Evolutionary conservation across 1,140 invertebrate species (phyloP).

Genomic region (Drosophila persimilis): DNA sequence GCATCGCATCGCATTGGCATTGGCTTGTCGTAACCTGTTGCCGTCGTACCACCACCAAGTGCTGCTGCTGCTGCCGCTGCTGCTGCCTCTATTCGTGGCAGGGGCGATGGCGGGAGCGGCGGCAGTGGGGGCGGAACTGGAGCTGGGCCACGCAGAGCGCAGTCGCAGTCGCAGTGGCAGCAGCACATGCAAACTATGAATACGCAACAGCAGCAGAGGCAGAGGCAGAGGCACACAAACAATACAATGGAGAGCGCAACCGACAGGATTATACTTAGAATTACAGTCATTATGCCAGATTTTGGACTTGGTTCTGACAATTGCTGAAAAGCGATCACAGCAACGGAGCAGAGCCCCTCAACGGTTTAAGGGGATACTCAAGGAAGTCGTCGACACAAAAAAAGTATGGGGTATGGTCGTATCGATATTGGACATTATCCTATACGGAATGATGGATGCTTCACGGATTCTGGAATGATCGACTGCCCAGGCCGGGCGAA

Average conservation of each 20-base stretch:
- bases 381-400: neutral
- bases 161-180: conserved; percentile 8
- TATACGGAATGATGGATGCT: too few relatives aligned
- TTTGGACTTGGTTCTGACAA: conserved; percentile 12
- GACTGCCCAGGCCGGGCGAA: too few relatives aligned
- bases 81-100: conserved; percentile 4
- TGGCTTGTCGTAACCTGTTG: conserved; percentile 48
- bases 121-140: conserved; percentile 19
- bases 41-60: conserved; percentile 31
- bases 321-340: neutral
- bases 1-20: conserved; percentile 26
- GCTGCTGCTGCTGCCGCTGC: conserved; percentile 24
- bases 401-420: too few relatives aligned
- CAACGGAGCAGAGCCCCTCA: neutral
- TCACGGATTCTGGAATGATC: too few relatives aligned
- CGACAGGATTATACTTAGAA: conserved; percentile 29
- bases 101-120: neutral
- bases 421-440: too few relatives aligned
- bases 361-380: neutral
- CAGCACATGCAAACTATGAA: conserved; percentile 37
- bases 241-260: conserved; percentile 6
- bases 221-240: conserved; percentile 14
- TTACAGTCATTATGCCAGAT: conserved; percentile 1
- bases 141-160: conserved; percentile 29
- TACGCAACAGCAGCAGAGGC: conserved; percentile 6